Conservation (phyloP, 2,797 vertebrate genomes). For the Leptatherina wallacei region DNA sequence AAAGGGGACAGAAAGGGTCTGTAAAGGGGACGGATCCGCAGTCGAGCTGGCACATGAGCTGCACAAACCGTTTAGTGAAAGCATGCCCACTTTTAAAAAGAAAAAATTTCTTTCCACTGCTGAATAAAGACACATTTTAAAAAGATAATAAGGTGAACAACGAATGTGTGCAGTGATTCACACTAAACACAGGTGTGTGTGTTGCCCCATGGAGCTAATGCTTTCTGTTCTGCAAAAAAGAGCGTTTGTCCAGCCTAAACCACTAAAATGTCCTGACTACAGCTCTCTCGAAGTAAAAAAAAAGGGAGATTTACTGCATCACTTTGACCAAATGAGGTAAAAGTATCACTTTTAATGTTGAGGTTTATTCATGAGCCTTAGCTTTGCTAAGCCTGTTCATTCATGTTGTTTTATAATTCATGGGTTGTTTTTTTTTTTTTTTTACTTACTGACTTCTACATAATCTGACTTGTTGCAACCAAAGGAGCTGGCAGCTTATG, state of each 20-base stretch:
- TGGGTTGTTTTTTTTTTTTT: not conserved
- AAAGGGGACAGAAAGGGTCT: not conserved
- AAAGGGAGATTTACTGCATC: not conserved
- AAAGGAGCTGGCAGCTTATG: not conserved
- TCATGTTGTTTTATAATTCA: not conserved
- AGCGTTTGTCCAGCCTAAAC: constrained; percentile 13
- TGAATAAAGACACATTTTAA: constrained; percentile 22
- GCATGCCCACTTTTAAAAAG: constrained; percentile 14
- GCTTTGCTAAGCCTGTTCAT: not conserved
- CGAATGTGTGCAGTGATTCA: constrained; percentile 15
- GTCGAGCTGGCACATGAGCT: constrained; percentile 14
- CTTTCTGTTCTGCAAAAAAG: constrained; percentile 26
- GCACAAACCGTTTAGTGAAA: constrained; percentile 18
- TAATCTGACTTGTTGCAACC: not conserved
- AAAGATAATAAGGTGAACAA: constrained; percentile 24
- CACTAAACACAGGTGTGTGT: constrained; percentile 36
- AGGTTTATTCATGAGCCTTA: not conserved
- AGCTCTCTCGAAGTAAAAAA: constrained; percentile 4
- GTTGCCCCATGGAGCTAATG: constrained; percentile 18
- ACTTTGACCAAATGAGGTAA: not conserved
- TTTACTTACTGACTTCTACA: not conserved
- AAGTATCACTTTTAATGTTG: not conserved
- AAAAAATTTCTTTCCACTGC: constrained; percentile 14
- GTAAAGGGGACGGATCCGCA: not conserved
- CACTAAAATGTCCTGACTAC: constrained; percentile 20